phyloP scores from a whole-genome alignment of 2,113 vertebrate genomes.

The Helogale parvula region DNA sequence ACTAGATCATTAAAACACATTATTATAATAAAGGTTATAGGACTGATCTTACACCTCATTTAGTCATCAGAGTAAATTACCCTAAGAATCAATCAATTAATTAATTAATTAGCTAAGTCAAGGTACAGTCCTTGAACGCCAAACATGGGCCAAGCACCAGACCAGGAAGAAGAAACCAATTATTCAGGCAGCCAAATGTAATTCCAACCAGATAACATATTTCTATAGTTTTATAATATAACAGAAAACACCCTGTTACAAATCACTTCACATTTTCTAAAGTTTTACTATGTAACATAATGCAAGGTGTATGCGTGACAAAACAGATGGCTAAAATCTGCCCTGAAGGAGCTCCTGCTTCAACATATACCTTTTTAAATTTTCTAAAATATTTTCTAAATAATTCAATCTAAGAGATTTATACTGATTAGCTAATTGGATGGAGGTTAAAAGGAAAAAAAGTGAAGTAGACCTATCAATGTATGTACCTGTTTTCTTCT shows the following conservation, averaged over 20 bases:
- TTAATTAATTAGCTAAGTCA: slow-evolving; percentile 11
- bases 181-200: slow-evolving; percentile 21
- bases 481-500: slow-evolving; percentile 18
- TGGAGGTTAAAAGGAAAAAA: neutral
- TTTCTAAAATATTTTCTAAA: slow-evolving; percentile 43
- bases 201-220: neutral
- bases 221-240: slow-evolving; percentile 27
- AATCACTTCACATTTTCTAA: slow-evolving; percentile 32
- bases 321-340: neutral
- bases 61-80: slow-evolving; percentile 19
- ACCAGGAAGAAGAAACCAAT: neutral
- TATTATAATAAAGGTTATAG: neutral
- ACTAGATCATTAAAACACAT: slow-evolving; percentile 5
- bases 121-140: slow-evolving; percentile 7
- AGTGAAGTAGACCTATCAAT: neutral
- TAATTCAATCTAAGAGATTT: slow-evolving; percentile 33
- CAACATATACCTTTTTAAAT: neutral
- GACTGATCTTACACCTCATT: slow-evolving; percentile 10
- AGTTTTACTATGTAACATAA: slow-evolving; percentile 36
- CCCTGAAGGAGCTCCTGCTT: neutral
- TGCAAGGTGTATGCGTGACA: neutral
- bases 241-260: slow-evolving; percentile 42
- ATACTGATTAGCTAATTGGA: slow-evolving; percentile 23
- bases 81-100: neutral
- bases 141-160: neutral